phyloP scores from a whole-genome alignment of 1,140 invertebrate genomes.

The Lepidostoma basale region DNA sequence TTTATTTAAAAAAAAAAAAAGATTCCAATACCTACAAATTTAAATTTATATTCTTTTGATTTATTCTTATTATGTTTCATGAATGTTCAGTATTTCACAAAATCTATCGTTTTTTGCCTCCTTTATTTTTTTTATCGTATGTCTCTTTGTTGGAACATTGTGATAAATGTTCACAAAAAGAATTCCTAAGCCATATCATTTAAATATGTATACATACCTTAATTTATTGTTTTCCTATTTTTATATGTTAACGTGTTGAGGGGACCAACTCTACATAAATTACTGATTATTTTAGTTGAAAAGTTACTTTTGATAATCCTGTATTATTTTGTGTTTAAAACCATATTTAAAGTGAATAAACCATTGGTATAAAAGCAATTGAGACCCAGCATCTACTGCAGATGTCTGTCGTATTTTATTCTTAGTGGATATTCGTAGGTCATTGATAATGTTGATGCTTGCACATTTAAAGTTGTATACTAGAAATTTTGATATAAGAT shows the following conservation, averaged over 20 bases:
- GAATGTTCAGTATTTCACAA: too few species aligned
- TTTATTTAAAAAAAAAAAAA: too few species aligned
- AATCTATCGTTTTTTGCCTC: too few species aligned
- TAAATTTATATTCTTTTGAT: too few species aligned
- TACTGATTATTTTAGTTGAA: neutral
- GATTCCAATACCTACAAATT: too few species aligned
- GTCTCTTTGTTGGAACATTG: neutral
- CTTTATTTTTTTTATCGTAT: neutral
- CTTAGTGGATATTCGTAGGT: constrained; percentile 26
- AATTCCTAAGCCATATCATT: constrained; percentile 7
- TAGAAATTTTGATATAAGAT: constrained; percentile 27
- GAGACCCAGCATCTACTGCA: constrained; percentile 25
- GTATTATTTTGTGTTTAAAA: too few species aligned
- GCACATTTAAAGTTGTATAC: constrained; percentile 22
- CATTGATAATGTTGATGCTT: constrained; percentile 22
- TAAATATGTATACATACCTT: too few species aligned
- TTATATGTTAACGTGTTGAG: constrained; percentile 7
- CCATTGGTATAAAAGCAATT: neutral
- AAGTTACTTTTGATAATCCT: constrained; percentile 9
- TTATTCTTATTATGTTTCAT: too few species aligned
- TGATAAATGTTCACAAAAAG: constrained; percentile 12
- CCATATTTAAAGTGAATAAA: neutral
- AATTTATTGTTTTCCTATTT: constrained; percentile 9
- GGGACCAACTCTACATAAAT: constrained; percentile 10
- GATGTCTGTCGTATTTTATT: constrained; percentile 26